A percentile compares a stretch with the other conserved stretches of the same genome.
Evolutionary conservation across 1,140 invertebrate genomes (phyloP).

Genomic region (Pseudoatta argentina): DNA sequence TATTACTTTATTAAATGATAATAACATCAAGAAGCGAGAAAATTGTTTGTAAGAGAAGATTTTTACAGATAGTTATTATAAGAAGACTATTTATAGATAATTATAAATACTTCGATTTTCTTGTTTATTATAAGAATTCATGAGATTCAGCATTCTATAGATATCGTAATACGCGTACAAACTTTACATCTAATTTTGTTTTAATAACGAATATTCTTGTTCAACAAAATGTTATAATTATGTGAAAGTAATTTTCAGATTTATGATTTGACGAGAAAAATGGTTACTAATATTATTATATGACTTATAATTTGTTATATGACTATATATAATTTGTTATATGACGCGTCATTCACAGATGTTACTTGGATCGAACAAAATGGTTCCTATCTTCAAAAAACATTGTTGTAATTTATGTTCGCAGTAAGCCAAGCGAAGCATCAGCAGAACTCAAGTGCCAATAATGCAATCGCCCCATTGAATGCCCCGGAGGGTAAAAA

Average conservation of each 20-base stretch:
- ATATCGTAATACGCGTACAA: too few species aligned
- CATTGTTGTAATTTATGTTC: constrained; percentile 69
- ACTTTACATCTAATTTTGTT: too few species aligned
- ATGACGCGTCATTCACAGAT: constrained; percentile 12
- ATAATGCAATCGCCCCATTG: constrained; percentile 74
- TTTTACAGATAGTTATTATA: too few species aligned
- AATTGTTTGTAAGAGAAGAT: too few species aligned
- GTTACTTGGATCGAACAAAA: constrained; percentile 11
- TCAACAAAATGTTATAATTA: not conserved
- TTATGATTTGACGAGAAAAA: not conserved
- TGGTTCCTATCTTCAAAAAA: not conserved
- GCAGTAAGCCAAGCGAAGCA: constrained; percentile 81
- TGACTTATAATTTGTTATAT: constrained; percentile 6
- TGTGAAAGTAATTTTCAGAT: not conserved
- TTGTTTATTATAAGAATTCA: too few species aligned
- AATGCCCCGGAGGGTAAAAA: constrained; percentile 71
- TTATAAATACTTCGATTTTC: too few species aligned
- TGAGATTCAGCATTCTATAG: too few species aligned
- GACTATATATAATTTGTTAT: constrained; percentile 16
- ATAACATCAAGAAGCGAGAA: too few species aligned
- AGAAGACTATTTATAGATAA: too few species aligned
- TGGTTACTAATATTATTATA: constrained; percentile 18
- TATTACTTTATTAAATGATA: too few species aligned
- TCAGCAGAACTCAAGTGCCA: constrained; percentile 77
- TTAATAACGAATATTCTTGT: not conserved